Conservation (phyloP, 2,888 invertebrate genomes). For the Smittia aterrima region DNA sequence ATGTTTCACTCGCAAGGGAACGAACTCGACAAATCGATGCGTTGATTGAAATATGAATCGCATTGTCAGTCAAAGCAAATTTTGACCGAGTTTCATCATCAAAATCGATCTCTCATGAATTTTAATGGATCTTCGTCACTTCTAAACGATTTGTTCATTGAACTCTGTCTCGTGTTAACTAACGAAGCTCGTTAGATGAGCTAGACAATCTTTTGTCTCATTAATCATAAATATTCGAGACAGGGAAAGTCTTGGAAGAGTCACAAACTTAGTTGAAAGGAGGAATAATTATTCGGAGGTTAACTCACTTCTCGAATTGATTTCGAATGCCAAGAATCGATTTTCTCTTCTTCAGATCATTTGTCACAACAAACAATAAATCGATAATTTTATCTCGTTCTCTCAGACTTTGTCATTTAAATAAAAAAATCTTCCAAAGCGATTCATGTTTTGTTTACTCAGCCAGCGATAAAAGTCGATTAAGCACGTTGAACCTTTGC, state of each 20-base stretch:
- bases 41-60: background rate
- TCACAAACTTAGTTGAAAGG: background rate
- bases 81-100: background rate
- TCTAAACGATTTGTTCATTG: background rate
- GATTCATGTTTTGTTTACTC: background rate
- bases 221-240: conserved; percentile 1
- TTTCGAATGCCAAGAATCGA: background rate
- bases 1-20: background rate
- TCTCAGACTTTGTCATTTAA: background rate
- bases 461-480: background rate
- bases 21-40: background rate
- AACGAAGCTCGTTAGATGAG: too few relatives aligned
- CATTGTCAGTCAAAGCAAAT: background rate
- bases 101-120: background rate
- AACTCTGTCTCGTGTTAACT: background rate
- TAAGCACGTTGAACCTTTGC: background rate
- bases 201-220: background rate
- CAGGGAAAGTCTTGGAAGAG: too few relatives aligned
- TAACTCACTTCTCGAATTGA: background rate
- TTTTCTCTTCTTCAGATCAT: background rate
- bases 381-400: background rate
- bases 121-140: background rate
- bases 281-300: background rate
- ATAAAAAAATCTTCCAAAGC: background rate
- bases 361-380: background rate